phyloP scores from a whole-genome alignment of 2,888 invertebrate genomes.

The Drosophila setosimentum region DNA sequence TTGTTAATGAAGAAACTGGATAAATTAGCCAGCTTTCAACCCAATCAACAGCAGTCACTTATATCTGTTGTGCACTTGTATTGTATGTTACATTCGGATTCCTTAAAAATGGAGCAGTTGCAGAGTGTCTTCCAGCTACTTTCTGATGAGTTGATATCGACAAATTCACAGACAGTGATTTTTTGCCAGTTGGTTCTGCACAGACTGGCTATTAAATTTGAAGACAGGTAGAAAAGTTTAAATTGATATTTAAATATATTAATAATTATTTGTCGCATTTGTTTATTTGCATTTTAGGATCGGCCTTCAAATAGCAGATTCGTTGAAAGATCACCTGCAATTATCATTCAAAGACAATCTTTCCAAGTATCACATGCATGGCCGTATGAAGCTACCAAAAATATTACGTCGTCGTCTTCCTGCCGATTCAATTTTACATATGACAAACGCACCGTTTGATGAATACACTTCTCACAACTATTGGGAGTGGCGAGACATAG shows the following conservation, averaged over 20 bases:
- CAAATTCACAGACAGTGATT: not conserved
- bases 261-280: not conserved
- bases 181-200: not conserved
- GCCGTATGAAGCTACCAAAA: conserved; percentile 3
- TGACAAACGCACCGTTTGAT: conserved; percentile 26
- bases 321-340: not conserved
- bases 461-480: conserved; percentile 10
- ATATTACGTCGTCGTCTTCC: not conserved
- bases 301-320: not conserved
- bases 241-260: not conserved
- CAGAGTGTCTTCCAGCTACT: conserved; percentile 7
- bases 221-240: not conserved
- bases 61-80: conserved; percentile 14
- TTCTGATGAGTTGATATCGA: not conserved
- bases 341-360: not conserved
- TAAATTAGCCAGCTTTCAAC: not conserved
- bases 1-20: conserved; percentile 1
- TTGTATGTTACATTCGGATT: conserved; percentile 8
- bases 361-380: not conserved
- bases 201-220: not conserved
- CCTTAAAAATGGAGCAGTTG: conserved; percentile 1
- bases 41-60: conserved; percentile 5
- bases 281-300: not conserved
- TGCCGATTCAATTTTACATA: not conserved
- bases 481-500: not conserved